phyloP scores from a whole-genome alignment of 2,888 invertebrate species.

The Chloroclystis v-ata region DNA sequence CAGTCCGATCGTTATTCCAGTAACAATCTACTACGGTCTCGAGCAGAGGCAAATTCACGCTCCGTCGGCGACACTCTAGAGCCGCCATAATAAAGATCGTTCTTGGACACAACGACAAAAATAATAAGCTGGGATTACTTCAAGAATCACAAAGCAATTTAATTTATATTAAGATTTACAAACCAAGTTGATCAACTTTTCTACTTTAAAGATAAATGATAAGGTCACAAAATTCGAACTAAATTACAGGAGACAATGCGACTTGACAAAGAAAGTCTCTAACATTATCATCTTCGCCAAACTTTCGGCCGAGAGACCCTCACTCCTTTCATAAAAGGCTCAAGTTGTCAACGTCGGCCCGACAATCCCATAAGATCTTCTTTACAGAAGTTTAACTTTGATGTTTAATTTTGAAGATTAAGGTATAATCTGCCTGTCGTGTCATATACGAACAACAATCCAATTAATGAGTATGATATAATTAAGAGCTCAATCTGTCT shows the following conservation, averaged over 20 bases:
- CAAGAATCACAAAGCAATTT: background rate
- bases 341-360: slow-evolving; percentile 8
- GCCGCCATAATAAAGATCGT: slow-evolving; percentile 31
- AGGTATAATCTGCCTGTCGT: slow-evolving; percentile 5
- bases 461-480: slow-evolving; percentile 38
- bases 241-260: slow-evolving; percentile 28
- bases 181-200: slow-evolving; percentile 7
- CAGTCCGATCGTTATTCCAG: slow-evolving; percentile 40
- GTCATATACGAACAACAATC: slow-evolving; percentile 27
- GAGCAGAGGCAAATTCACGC: slow-evolving; percentile 40
- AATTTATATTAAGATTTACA: slow-evolving; percentile 1
- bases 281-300: slow-evolving; percentile 21
- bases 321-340: slow-evolving; percentile 18
- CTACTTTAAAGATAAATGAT: slow-evolving; percentile 9
- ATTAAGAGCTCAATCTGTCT: slow-evolving; percentile 49
- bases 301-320: slow-evolving; percentile 17
- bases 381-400: slow-evolving; percentile 5
- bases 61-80: slow-evolving; percentile 33
- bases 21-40: slow-evolving; percentile 37
- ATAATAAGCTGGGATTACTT: slow-evolving; percentile 33
- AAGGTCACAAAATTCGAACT: slow-evolving; percentile 15
- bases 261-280: slow-evolving; percentile 28
- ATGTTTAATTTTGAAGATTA: background rate
- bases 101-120: slow-evolving; percentile 34
- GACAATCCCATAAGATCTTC: slow-evolving; percentile 8